phyloP scores from a whole-genome alignment of 2,888 invertebrate genomes.

The Drosophila quinaria region DNA sequence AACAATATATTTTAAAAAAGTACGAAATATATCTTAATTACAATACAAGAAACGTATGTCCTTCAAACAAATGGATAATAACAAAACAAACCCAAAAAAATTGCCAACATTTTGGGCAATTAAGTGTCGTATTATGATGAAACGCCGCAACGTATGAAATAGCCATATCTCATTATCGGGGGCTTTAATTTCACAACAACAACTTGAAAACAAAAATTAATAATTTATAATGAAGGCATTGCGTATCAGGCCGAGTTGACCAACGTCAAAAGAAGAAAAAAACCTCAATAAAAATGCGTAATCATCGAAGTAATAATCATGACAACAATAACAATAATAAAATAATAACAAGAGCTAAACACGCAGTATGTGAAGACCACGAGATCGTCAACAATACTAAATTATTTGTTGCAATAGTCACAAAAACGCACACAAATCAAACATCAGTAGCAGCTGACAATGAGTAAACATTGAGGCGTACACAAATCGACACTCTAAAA shows the following conservation, averaged over 20 bases:
- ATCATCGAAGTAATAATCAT: slow-evolving; percentile 61
- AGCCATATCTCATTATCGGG: slow-evolving; percentile 27
- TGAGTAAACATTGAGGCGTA: slow-evolving; percentile 48
- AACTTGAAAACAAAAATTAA: slow-evolving; percentile 29
- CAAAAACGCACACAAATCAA: slow-evolving; percentile 7
- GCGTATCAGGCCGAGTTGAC: slow-evolving; percentile 62
- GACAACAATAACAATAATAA: slow-evolving; percentile 20
- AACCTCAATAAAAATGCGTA: slow-evolving; percentile 54
- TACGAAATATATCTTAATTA: not conserved
- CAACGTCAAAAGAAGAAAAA: slow-evolving; percentile 27
- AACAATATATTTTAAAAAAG: too few relatives aligned
- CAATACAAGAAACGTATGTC: slow-evolving; percentile 12
- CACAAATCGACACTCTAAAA: slow-evolving; percentile 25
- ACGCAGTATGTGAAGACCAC: slow-evolving; percentile 42
- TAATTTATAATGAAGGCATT: slow-evolving; percentile 31
- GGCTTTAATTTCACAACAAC: slow-evolving; percentile 17
- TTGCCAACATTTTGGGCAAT: slow-evolving; percentile 38
- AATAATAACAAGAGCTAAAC: slow-evolving; percentile 35
- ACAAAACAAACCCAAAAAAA: slow-evolving; percentile 9
- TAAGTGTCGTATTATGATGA: slow-evolving; percentile 27
- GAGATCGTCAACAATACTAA: slow-evolving; percentile 32
- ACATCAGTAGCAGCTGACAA: slow-evolving; percentile 54
- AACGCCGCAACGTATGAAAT: slow-evolving; percentile 19
- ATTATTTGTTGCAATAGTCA: slow-evolving; percentile 48
- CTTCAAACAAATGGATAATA: slow-evolving; percentile 18